These are phyloP conservation scores for Morinoia aosen DNA, from an alignment of 2,888 invertebrate species.

Conservation along the genomic window DNA sequence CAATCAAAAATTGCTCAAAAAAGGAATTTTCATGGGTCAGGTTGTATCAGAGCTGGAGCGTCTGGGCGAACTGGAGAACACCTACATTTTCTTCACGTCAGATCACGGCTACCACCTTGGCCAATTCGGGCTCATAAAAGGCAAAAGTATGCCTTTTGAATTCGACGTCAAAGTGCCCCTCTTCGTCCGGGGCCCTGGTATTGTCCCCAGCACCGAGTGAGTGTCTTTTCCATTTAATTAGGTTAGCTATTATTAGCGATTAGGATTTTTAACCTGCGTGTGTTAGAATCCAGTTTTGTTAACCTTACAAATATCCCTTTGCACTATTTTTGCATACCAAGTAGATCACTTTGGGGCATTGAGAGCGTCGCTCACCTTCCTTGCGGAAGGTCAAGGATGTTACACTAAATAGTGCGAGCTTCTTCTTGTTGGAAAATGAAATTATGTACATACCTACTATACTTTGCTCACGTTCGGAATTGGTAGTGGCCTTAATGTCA, in stretches of 20 bases:
- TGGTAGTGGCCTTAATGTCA: no score
- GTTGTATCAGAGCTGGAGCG: conserved; percentile 74
- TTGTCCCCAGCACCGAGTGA: conserved; percentile 68
- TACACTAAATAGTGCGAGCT: no score
- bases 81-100: conserved; percentile 96
- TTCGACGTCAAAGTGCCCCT: conserved; percentile 97
- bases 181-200: conserved; percentile 90
- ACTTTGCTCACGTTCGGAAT: no score
- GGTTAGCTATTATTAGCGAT: background rate
- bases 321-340: no score
- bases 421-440: no score
- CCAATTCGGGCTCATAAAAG: conserved; percentile 96
- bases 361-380: no score
- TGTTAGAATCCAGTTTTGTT: conserved; percentile 26
- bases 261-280: conserved; percentile 44
- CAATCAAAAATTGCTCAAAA: background rate
- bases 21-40: background rate
- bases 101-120: conserved; percentile 99
- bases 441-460: no score
- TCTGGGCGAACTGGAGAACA: conserved; percentile 91
- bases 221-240: conserved; percentile 8
- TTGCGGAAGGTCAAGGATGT: no score
- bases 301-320: background rate
- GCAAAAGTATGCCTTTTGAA: conserved; percentile 98
- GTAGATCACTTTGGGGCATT: no score